Evolutionary conservation across 1,140 invertebrate species (phyloP), one percentile per base, ranked within the genome.

Genomic region (Drosophila chauvacae): DNA sequence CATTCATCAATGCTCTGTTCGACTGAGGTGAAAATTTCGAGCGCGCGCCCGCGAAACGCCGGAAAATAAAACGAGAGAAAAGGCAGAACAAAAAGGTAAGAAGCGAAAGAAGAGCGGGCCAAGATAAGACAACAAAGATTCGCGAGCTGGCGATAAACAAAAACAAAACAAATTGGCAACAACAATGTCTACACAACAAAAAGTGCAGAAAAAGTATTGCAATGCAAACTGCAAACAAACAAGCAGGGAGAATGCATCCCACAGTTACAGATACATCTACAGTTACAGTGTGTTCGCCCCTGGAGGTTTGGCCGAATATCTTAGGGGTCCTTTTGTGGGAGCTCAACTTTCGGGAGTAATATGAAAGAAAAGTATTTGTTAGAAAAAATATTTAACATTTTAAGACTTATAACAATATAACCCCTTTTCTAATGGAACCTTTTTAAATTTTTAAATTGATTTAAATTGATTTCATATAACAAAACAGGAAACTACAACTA

Each of bases 1-100:
- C 84, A 88, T 88, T 87, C 83, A 87, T 88, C 77, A 78, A 84
- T 84, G 72, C 59, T 56, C 53, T 33, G 44, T 73, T 72, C 55
- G 66, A 58, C 72, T 53, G 20, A 63, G 62, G 65, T 77, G 66
- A 64, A 85, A 80, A 83, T 77, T 86, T 86, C 70, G 83, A 80
- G 79, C 66, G 75, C 82, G 75, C 71, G 83, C 66, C 70, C 82
- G 79, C 71, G 14, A 55, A 55, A 55, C 51, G 35, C 33, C 51
- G 51, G 51, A 55, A 55, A 55, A 55, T 37, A 77, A 68, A 66
- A 35, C n/a, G 16, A 35, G 20, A 20, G 33, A 35, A 64, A 53
- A 51, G 26, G 16, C 33, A 26, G 41, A 42, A 41, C 50, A 35
- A 35, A 35, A 23, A 37, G 51, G 30, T 11, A 50, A 50, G 37